These are phyloP conservation scores for Argyrosomus japonicus DNA, from an alignment of 2,113 vertebrate species.

Conservation along the genomic window DNA sequence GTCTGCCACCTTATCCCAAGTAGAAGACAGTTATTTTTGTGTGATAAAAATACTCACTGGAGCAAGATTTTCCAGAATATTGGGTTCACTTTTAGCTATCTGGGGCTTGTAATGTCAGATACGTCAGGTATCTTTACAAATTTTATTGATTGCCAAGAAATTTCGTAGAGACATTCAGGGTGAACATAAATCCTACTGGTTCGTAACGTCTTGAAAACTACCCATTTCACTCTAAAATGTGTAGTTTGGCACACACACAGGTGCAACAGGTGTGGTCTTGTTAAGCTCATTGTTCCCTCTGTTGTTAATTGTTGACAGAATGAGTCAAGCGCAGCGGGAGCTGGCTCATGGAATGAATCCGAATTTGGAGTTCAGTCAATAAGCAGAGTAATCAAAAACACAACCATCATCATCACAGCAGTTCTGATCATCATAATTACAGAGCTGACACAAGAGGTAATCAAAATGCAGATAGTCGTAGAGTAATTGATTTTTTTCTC, in stretches of 20 bases:
- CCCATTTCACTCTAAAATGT: too few species aligned
- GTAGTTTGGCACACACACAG: too few species aligned
- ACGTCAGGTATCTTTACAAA: background rate
- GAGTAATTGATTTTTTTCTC: slow-evolving; percentile 26
- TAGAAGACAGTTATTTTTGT: background rate
- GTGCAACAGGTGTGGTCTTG: background rate
- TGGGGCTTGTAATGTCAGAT: background rate
- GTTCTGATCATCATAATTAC: slow-evolving; percentile 48
- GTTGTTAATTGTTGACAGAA: slow-evolving; percentile 19
- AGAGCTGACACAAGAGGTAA: slow-evolving; percentile 39
- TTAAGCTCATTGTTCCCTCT: background rate
- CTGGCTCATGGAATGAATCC: slow-evolving; percentile 3
- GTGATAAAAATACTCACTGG: background rate
- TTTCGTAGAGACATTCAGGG: background rate
- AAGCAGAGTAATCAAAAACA: slow-evolving; percentile 56
- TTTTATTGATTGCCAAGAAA: background rate
- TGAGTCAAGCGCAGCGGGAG: background rate
- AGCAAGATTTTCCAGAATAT: background rate
- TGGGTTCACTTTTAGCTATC: background rate
- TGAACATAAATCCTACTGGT: background rate
- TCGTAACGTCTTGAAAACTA: background rate
- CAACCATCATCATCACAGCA: slow-evolving; percentile 32
- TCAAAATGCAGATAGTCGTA: slow-evolving; percentile 38
- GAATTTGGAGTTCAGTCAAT: slow-evolving; percentile 3
- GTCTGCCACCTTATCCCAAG: background rate